These are phyloP conservation scores for Ibidorhyncha struthersii DNA, from an alignment of 2,113 vertebrate genomes.

Conservation along the genomic window DNA sequence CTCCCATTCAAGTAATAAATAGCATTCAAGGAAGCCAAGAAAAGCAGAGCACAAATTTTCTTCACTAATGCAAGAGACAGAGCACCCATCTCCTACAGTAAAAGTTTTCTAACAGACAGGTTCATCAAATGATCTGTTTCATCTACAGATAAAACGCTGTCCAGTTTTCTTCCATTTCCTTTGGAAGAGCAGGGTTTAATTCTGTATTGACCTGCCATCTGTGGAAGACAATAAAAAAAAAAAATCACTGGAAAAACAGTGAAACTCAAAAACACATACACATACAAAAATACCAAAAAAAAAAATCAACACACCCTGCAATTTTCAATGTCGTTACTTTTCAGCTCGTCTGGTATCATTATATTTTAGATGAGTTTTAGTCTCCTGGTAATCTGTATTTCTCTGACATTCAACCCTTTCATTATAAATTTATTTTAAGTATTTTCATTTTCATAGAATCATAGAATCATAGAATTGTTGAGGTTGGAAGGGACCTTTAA, in stretches of 20 bases:
- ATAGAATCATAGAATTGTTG: no score
- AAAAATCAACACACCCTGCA: not conserved
- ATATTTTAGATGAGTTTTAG: not conserved
- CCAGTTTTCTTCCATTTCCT: not conserved
- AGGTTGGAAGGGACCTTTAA: no score
- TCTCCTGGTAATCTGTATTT: not conserved
- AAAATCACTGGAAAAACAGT: not conserved
- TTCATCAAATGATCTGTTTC: not conserved
- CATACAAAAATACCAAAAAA: not conserved
- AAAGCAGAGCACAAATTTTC: not conserved
- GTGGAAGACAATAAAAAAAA: not conserved
- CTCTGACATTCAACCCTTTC: not conserved
- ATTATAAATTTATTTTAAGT: not conserved
- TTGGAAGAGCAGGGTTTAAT: not conserved
- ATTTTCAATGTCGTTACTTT: not conserved
- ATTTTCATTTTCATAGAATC: not conserved
- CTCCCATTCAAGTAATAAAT: not conserved
- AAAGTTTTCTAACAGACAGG: not conserved
- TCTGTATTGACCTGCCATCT: not conserved
- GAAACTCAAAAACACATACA: not conserved
- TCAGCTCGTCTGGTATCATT: not conserved
- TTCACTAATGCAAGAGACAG: not conserved
- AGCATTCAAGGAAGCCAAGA: not conserved
- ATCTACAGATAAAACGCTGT: not conserved
- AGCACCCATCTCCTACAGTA: not conserved